Percentiles rank a stretch among this genome's conserved stretches.
Evolutionary conservation across 2,797 vertebrate species (phyloP).

Genomic region (Hydrocynus forskahlii): DNA sequence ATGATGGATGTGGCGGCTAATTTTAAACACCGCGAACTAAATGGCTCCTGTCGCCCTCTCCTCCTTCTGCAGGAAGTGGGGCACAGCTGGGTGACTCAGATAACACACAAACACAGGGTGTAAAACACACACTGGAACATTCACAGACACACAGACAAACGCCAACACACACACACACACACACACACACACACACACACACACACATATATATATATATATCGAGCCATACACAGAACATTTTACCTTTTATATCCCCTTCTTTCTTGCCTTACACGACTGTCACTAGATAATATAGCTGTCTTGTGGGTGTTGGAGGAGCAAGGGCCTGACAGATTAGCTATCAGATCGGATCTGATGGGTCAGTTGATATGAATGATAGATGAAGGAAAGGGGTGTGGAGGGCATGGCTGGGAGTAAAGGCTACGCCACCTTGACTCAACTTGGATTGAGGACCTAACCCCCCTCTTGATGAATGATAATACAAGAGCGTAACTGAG

Average conservation of each 20-base stretch:
- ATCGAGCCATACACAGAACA: neutral
- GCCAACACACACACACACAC: neutral
- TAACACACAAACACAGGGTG: slow-evolving; percentile 71
- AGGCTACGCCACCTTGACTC: neutral
- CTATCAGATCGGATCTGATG: slow-evolving; percentile 4
- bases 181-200: no score
- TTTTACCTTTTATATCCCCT: neutral
- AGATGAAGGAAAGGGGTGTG: neutral
- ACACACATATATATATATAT: no score
- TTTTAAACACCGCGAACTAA: slow-evolving; percentile 88
- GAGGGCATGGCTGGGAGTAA: slow-evolving; percentile 1
- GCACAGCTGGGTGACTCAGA: slow-evolving; percentile 86
- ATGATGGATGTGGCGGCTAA: slow-evolving; percentile 90
- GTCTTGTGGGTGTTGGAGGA: neutral
- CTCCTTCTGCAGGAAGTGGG: slow-evolving; percentile 80
- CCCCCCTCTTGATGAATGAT: neutral
- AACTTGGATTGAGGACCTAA: neutral
- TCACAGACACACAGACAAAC: neutral
- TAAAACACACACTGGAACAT: neutral
- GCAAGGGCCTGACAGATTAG: neutral
- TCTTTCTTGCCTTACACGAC: neutral
- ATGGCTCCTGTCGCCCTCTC: slow-evolving; percentile 78
- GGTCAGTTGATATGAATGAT: neutral
- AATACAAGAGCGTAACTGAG: neutral
- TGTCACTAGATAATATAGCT: neutral